A percentile compares a stretch with the other conserved stretches of the same genome.
Conservation (phyloP, 2,888 invertebrate species). For the Trisateles emortualis region DNA sequence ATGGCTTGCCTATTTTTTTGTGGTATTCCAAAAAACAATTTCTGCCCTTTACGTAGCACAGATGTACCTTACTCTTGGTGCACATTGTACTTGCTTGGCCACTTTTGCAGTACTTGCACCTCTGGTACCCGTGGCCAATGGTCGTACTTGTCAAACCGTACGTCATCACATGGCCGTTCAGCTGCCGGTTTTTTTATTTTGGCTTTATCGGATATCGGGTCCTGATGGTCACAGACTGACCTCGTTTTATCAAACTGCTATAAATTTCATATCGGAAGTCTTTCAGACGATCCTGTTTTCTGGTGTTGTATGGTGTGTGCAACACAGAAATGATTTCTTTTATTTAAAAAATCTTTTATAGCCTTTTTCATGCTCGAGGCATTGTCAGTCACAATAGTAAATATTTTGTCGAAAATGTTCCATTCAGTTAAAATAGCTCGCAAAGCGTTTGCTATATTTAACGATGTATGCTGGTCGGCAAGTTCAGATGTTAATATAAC, state of each 20-base stretch:
- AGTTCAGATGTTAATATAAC: slow-evolving; percentile 14
- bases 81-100: slow-evolving; percentile 39
- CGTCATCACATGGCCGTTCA: slow-evolving; percentile 31
- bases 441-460: slow-evolving; percentile 19
- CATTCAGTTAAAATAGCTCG: slow-evolving; percentile 9
- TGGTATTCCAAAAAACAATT: slow-evolving; percentile 20
- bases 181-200: slow-evolving; percentile 13
- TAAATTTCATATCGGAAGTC: slow-evolving; percentile 35
- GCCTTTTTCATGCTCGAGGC: slow-evolving; percentile 12
- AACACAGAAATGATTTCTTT: slow-evolving; percentile 37
- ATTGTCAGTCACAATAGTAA: slow-evolving; percentile 18
- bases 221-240: background rate
- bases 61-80: slow-evolving; percentile 35
- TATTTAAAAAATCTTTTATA: slow-evolving; percentile 17
- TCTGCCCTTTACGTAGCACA: slow-evolving; percentile 28
- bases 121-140: slow-evolving; percentile 36
- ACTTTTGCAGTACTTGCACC: slow-evolving; percentile 38
- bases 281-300: slow-evolving; percentile 33
- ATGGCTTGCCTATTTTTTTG: background rate
- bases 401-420: slow-evolving; percentile 10
- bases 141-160: slow-evolving; percentile 32
- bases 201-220: background rate
- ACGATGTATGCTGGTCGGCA: slow-evolving; percentile 9
- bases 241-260: slow-evolving; percentile 21
- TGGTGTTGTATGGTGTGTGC: slow-evolving; percentile 30